These are phyloP conservation scores for Petrolisthes cinctipes DNA, from an alignment of 2,888 invertebrate species.

Conservation along the genomic window DNA sequence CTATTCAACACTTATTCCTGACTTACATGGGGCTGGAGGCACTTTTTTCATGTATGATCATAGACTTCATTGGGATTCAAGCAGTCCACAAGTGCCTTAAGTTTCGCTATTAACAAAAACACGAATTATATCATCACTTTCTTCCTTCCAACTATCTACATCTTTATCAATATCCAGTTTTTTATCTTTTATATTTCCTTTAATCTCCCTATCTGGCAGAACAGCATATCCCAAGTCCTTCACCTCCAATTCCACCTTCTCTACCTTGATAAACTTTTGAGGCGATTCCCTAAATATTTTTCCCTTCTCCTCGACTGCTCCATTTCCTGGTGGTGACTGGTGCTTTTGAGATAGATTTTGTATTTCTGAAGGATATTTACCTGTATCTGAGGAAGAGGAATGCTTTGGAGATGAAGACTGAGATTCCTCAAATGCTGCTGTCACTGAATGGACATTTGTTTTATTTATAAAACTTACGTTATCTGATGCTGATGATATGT, in stretches of 20 bases:
- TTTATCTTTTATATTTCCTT: slow-evolving; percentile 14
- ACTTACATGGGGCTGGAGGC: no score
- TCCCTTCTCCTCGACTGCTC: not conserved
- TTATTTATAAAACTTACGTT: not conserved
- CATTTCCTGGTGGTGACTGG: not conserved
- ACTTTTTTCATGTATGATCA: no score
- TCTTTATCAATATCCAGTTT: slow-evolving; percentile 44
- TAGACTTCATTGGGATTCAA: no score
- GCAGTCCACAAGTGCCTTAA: not conserved
- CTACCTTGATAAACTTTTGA: not conserved
- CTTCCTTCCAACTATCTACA: slow-evolving; percentile 39
- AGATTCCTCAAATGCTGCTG: not conserved
- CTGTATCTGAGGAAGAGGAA: not conserved
- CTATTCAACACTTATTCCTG: no score
- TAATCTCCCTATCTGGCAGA: not conserved
- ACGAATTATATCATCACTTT: slow-evolving; percentile 33
- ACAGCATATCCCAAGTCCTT: not conserved
- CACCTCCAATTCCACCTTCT: not conserved
- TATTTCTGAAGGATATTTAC: not conserved
- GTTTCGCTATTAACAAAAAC: slow-evolving; percentile 39
- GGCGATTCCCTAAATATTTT: not conserved
- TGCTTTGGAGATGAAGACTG: not conserved
- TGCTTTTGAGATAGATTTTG: not conserved
- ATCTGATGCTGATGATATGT: slow-evolving; percentile 18
- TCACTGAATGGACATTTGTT: not conserved